Evolutionary conservation across 2,113 vertebrate species (phyloP).

Genomic region (Hipposideros armiger): DNA sequence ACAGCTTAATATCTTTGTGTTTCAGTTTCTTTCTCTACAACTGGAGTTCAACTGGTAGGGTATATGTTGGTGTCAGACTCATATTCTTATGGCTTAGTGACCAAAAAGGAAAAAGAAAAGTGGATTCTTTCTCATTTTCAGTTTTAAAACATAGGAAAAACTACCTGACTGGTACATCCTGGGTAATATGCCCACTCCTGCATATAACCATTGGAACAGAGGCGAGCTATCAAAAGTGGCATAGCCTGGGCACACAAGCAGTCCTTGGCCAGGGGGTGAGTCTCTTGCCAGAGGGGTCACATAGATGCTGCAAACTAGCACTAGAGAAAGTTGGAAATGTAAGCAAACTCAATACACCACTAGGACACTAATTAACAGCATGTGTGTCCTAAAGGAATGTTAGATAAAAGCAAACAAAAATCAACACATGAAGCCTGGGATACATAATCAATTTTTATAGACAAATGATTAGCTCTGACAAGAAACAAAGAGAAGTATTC

Average conservation of each 20-base stretch:
- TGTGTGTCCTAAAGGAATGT: background rate
- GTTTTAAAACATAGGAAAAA: slow-evolving; percentile 8
- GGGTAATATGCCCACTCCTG: background rate
- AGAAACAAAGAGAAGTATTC: background rate
- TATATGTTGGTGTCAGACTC: background rate
- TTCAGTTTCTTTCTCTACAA: background rate
- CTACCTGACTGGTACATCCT: background rate
- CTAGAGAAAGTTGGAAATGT: background rate
- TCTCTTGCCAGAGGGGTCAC: background rate
- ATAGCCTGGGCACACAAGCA: background rate
- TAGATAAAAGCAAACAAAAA: slow-evolving; percentile 38
- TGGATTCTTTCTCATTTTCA: background rate
- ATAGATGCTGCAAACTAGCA: background rate
- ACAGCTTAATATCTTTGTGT: background rate
- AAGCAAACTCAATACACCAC: background rate
- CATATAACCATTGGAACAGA: background rate
- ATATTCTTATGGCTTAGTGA: background rate
- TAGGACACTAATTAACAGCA: background rate
- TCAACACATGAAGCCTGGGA: background rate
- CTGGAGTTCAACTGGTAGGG: background rate
- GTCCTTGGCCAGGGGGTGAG: background rate
- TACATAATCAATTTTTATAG: slow-evolving; percentile 25
- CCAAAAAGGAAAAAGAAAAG: background rate
- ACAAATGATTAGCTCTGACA: slow-evolving; percentile 13
- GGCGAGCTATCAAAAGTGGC: background rate